Percentiles rank a stretch among this genome's conserved stretches.
Evolutionary conservation across 1,140 invertebrate genomes (phyloP).

Genomic region (Hirudo medicinalis): DNA sequence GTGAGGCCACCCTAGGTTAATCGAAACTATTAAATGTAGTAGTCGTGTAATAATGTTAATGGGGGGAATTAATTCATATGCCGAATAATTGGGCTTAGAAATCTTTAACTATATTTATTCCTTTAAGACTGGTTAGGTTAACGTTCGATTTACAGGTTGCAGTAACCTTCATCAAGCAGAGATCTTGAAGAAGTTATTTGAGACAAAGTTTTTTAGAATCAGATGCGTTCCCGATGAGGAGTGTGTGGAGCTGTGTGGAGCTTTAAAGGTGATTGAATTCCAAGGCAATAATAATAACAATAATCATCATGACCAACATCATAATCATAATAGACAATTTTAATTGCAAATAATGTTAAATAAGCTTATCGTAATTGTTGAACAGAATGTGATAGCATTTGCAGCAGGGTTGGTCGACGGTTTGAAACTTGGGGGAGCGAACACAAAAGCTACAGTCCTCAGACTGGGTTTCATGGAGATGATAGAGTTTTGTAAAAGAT

Average conservation of each 20-base stretch:
- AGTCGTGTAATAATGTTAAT: neutral
- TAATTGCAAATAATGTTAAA: neutral
- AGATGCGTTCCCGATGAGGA: constrained; percentile 90
- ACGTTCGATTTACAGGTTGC: constrained; percentile 45
- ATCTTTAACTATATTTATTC: too few relatives aligned
- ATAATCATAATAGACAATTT: neutral
- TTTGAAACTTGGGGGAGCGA: constrained; percentile 71
- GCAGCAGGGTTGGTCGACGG: constrained; percentile 95
- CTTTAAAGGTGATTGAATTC: constrained; percentile 63
- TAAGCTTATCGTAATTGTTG: neutral
- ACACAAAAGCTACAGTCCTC: constrained; percentile 96
- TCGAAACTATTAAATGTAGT: constrained; percentile 23
- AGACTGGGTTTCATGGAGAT: constrained; percentile 83
- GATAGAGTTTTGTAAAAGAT: constrained; percentile 39
- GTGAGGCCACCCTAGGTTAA: constrained; percentile 91
- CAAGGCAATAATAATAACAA: neutral
- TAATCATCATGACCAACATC: neutral
- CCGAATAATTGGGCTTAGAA: neutral
- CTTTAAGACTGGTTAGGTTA: neutral
- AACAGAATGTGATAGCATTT: constrained; percentile 89
- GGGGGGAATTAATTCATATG: neutral
- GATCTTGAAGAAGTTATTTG: constrained; percentile 73
- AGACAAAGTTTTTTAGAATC: constrained; percentile 87
- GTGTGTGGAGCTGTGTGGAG: constrained; percentile 94
- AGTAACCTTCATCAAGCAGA: constrained; percentile 60